Base-by-base conservation (phyloP, 2,113 vertebrate species). In the Lepus americanus region DNA sequence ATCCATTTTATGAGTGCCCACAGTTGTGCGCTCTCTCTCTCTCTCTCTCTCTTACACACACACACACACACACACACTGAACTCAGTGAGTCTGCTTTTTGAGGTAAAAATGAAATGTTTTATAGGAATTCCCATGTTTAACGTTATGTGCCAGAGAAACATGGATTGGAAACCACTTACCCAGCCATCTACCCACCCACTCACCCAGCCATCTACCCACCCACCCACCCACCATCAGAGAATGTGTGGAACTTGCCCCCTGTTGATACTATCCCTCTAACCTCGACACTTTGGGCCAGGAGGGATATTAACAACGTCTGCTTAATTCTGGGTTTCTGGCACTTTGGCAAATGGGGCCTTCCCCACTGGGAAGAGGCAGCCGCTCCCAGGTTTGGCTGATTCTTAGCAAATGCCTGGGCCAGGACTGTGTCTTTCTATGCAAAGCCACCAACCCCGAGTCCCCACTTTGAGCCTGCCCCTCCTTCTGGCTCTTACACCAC, bases 101-200 rank as follows among this genome's bases (percentile, higher is more conserved):
- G 79, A 93, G 20, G 23, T 27, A 33, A 63, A 95, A 87, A 27
- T 8, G 13, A 31, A 78, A 94, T 64, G 59, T 63, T 92, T 76
- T 11, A 80, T 22, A 86, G 25, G 53, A 10, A 87, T 89, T 85
- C 79, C 77, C 69, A 91, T 87, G 64, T 59, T 83, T 55, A 70
- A 87, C 39, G 73, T 94, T 96, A 73, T 83, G 84, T 6, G 90
- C 31, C 66, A 73, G 70, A 73, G 72, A 88, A 92, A 78, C 12
- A 83, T 5, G 64, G 22, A 82, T 55, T 59, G 55, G 19, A 59
- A 59, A 59, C 17, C 55, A 59, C 4, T 11, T 19, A 59, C 14
- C 19, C 14, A 59, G 55, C 17, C 55, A 59, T 17, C 14, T 59
- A 19, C 55, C 55, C 55, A 59, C 14, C 17, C 16, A 59, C 14